These are phyloP conservation scores for Hippasteria phrygiana DNA, from an alignment of 53 echinoderm and acorn worm genomes.

Conservation along the genomic window DNA sequence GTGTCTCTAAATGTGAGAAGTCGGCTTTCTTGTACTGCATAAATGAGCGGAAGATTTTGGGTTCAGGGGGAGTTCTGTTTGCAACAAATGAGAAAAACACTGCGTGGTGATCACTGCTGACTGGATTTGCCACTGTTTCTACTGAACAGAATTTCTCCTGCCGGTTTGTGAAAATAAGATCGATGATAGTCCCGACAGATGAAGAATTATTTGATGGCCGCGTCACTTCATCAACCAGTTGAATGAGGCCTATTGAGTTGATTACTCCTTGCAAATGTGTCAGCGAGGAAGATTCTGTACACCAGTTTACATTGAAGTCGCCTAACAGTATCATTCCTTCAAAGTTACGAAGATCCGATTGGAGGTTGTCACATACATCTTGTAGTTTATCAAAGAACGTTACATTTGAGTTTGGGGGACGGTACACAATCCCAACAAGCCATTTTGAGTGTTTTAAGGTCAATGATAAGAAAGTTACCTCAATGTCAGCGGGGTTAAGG, in stretches of 20 bases:
- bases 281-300: background rate
- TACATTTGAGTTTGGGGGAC: constrained; percentile 2
- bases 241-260: constrained; percentile 11
- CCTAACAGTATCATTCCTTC: constrained; percentile 15
- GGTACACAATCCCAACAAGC: constrained; percentile 3
- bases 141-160: constrained; percentile 22
- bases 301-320: constrained; percentile 39
- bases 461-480: background rate
- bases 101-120: constrained; percentile 42
- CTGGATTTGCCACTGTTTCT: constrained; percentile 30
- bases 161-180: constrained; percentile 46
- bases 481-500: background rate
- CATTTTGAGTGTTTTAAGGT: background rate
- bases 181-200: constrained; percentile 38
- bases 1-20: constrained; percentile 30
- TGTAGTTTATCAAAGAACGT: constrained; percentile 28
- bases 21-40: constrained; percentile 42
- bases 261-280: background rate
- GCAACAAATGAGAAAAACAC: constrained; percentile 12
- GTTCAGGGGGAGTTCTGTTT: constrained; percentile 25
- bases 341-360: background rate
- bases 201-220: constrained; percentile 46
- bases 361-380: background rate
- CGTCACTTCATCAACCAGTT: constrained; percentile 44
- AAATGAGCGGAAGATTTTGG: constrained; percentile 35